Evolutionary conservation across 2,888 invertebrate genomes (phyloP), one percentile per base, ranked within the genome.

Genomic region (Cyclophora albipunctata): DNA sequence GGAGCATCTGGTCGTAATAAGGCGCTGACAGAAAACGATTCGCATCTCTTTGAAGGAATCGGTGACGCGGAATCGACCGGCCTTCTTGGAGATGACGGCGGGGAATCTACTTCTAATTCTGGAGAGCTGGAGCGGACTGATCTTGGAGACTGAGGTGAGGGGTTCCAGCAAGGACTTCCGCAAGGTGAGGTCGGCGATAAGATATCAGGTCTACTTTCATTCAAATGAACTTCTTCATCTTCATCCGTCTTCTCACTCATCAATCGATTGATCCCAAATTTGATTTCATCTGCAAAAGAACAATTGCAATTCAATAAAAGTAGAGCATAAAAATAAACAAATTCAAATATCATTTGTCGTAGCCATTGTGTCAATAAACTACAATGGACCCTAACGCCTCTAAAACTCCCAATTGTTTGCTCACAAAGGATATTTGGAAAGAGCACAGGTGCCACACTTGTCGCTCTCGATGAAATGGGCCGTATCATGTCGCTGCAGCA

Each of bases 1-100:
- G 92, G 95, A 43, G 94, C 92, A 72, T 96, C 96, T 50, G 96
- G 95, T 77, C 95, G 90, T 45, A 96, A 79, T 40, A 96, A 84
- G 0, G 96, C 96, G 57, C 94, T 95, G 42, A 96, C 95, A 49
- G 95, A 95, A 79, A 96, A 96, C 34, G 94, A 91, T 81, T 95
- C 95, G 7, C 95, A 95, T 85, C 93, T 92, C 77, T 94, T 94
- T 5, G 90, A 81, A 61, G 90, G 77, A 20, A 20, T 20, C 37
- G 37, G 37, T 51, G 88, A 81, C 0, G 87, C 84, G 0, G 82
- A 80, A 51, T 82, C 87, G 55, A 90, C 89, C 52, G 81, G 82
- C 58, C 90, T 90, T 72, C 90, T 80, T 1, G 91, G 91, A 1
- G 90, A 89, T 57, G 91, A 91, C 37, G 92, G 92, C 0, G 94